Percentiles rank a stretch among this genome's conserved stretches.
Evolutionary conservation across 2,797 vertebrate species (phyloP).

Genomic region (Cynopterus sphinx): DNA sequence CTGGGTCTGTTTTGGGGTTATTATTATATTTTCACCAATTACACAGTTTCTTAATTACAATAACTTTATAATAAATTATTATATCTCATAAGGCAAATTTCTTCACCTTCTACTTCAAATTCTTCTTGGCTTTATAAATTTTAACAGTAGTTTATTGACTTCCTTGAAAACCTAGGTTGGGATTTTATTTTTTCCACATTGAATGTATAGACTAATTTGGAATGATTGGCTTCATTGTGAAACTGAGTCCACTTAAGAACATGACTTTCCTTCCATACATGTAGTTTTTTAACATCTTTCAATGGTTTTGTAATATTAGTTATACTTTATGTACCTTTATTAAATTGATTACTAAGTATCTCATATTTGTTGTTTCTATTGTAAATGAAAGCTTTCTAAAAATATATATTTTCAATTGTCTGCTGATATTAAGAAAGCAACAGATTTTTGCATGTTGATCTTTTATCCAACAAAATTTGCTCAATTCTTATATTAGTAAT

Average conservation of each 20-base stretch:
- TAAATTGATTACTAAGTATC: not conserved
- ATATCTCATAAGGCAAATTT: not conserved
- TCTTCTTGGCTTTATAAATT: not conserved
- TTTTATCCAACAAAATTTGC: not conserved
- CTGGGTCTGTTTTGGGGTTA: not conserved
- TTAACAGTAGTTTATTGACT: not conserved
- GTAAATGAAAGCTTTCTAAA: not conserved
- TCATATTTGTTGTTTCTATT: not conserved
- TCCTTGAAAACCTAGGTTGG: not conserved
- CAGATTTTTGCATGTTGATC: slow-evolving; percentile 8
- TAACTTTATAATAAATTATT: not conserved
- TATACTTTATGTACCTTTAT: not conserved
- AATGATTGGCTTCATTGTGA: not conserved
- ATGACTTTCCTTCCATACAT: not conserved
- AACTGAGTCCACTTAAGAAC: not conserved
- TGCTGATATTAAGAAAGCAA: not conserved
- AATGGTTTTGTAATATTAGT: not conserved
- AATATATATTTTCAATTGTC: not conserved
- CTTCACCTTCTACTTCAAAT: not conserved
- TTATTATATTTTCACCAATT: not conserved
- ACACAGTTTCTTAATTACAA: not conserved
- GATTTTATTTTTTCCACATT: not conserved
- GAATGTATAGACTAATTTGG: not conserved
- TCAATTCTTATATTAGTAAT: slow-evolving; percentile 22
- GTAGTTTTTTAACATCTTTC: not conserved